Conservation (phyloP, 2,888 invertebrate genomes). For the Cryptus armator region DNA sequence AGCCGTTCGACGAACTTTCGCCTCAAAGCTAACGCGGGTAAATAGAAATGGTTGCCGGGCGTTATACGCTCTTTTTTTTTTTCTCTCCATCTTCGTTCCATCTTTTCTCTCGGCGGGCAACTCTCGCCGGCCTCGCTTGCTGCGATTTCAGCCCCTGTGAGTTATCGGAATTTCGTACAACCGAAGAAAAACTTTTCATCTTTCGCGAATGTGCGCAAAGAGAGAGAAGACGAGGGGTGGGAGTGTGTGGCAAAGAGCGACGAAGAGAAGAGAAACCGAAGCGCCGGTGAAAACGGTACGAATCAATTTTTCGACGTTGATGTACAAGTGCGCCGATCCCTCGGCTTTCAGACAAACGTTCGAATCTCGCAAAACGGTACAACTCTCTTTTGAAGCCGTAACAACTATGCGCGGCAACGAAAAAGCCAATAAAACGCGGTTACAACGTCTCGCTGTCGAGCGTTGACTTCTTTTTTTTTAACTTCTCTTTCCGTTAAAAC, state of each 20-base stretch:
- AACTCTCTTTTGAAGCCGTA: neutral
- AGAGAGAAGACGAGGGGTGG: no score
- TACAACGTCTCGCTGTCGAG: neutral
- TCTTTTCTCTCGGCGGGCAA: constrained; percentile 2
- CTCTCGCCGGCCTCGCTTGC: constrained; percentile 4
- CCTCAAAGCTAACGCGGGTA: constrained; percentile 56
- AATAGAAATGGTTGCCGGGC: constrained; percentile 20
- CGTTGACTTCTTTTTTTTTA: neutral
- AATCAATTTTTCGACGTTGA: constrained; percentile 55
- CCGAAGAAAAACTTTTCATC: constrained; percentile 60
- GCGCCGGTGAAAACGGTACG: constrained; percentile 28
- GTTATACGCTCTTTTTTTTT: constrained; percentile 14
- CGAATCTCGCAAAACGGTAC: neutral
- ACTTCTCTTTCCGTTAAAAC: neutral
- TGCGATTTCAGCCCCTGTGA: constrained; percentile 40
- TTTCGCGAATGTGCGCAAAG: neutral
- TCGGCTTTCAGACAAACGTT: neutral
- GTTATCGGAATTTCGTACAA: constrained; percentile 58
- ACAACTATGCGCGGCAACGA: neutral
- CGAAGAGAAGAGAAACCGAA: neutral
- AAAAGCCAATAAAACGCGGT: neutral
- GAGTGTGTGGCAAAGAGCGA: neutral
- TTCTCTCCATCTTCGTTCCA: constrained; percentile 4
- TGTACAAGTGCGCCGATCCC: constrained; percentile 9
- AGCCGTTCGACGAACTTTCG: constrained; percentile 67